phyloP scores from a whole-genome alignment of 2,888 invertebrate species.

The Phragmatobia fuliginosa region DNA sequence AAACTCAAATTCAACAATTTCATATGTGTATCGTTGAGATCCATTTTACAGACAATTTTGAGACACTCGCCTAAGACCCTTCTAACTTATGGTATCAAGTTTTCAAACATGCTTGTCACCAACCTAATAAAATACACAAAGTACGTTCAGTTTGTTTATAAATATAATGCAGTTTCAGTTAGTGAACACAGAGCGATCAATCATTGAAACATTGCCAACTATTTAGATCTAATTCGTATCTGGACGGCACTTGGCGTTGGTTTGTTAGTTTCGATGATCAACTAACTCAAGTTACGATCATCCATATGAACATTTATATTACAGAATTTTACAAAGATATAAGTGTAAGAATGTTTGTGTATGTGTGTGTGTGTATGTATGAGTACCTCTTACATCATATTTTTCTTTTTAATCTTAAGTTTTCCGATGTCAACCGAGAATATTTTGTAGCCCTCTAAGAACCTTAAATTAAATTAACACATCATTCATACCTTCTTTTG shows the following conservation, averaged over 20 bases:
- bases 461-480: too few relatives aligned
- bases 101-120: background rate
- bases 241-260: constrained; percentile 2
- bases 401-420: too few relatives aligned
- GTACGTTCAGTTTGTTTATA: constrained; percentile 22
- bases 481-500: too few relatives aligned
- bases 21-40: too few relatives aligned
- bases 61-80: too few relatives aligned
- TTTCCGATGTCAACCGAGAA: too few relatives aligned
- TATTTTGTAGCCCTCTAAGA: too few relatives aligned
- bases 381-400: too few relatives aligned
- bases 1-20: background rate
- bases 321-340: too few relatives aligned
- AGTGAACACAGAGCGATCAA: constrained; percentile 43
- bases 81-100: background rate
- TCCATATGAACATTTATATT: background rate
- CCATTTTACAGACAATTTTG: background rate
- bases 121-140: background rate
- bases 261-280: background rate
- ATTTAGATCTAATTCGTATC: constrained; percentile 28
- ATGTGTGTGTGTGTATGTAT: too few relatives aligned
- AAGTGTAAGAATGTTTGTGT: too few relatives aligned
- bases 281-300: background rate
- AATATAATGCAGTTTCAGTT: constrained; percentile 39
- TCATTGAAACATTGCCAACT: constrained; percentile 56